These are phyloP conservation scores for Macroramphosus scolopax DNA, from an alignment of 2,797 vertebrate species.

Conservation along the genomic window DNA sequence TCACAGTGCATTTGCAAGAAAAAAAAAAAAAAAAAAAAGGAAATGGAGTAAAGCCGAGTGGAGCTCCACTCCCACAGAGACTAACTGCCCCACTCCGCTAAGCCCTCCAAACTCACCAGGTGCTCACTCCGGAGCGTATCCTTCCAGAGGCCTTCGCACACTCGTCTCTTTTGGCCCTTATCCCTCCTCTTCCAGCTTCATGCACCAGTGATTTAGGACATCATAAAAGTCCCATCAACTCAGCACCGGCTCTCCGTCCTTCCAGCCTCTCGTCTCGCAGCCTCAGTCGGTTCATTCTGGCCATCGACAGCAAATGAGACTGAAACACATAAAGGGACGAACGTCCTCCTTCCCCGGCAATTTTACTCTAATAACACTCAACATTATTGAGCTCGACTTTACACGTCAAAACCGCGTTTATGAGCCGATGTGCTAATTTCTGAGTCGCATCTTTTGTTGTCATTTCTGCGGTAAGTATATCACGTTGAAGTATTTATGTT, in stretches of 20 bases:
- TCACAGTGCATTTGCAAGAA: no score
- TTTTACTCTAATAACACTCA: conserved; percentile 21
- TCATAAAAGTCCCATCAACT: conserved; percentile 62
- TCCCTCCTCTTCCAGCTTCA: conserved; percentile 33
- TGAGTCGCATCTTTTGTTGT: no score
- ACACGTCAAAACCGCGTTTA: conserved; percentile 5
- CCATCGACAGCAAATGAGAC: conserved; percentile 18
- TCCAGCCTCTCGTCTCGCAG: conserved; percentile 24
- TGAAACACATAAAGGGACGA: conserved; percentile 17
- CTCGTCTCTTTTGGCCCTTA: conserved; percentile 33
- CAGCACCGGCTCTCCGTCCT: conserved; percentile 34
- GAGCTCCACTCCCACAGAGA: no score
- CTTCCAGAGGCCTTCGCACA: conserved; percentile 34
- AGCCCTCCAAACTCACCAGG: conserved; percentile 33
- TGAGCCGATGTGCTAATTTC: not conserved
- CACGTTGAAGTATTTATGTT: no score
- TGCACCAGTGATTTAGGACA: conserved; percentile 39
- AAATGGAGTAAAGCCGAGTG: no score
- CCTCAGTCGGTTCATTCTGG: conserved; percentile 14
- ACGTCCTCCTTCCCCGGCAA: conserved; percentile 15
- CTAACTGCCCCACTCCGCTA: no score
- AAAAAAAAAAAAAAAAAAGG: no score
- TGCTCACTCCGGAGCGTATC: conserved; percentile 38
- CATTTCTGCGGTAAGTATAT: no score
- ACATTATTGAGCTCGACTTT: conserved; percentile 7